Evolutionary conservation across 1,140 invertebrate genomes (phyloP), one percentile per base, ranked within the genome.

Genomic region (Tachypleus tridentatus): DNA sequence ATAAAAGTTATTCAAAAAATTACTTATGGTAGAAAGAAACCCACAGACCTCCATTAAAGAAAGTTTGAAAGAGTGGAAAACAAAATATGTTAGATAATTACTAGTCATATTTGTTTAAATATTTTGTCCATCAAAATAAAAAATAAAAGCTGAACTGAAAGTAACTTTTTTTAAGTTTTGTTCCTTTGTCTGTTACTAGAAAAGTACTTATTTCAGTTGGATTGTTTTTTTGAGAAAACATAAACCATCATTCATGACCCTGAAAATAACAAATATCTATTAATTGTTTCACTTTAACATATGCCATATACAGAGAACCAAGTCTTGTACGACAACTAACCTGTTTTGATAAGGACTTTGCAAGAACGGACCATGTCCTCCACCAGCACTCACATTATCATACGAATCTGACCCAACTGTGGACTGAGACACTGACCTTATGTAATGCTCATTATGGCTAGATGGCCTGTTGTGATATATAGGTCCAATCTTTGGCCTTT

Each of bases 321-420:
- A 29, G 0, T 29, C 29, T 29, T 29, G 29, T 29, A 29, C 2
- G 29, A 29, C 29, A 29, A 54, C 53, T 60, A 48, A 68, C 67
- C 58, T 62, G 50, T 67, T 67, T 49, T 56, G 60, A n/a, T 67
- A 67, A 48, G 60, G 60, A 6, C 49, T 51, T 48, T 51, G 50
- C 9, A 61, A 61, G 8, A n/a, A 11, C 10, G 53, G 7, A 54
- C 53, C 7, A 54, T 54, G 7, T n/a, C 7, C 53, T 7, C n/a
- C n/a, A n/a, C n/a, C 53, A 3, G n/a, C 3, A n/a, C 53, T 54
- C 7, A 54, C n/a, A 54, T 54, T 54, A n/a, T 54, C 53, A n/a
- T 54, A 54, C n/a, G 53, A 54, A n/a, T 54, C 7, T 8, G 53
- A 8, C 53, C 53, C n/a, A 54, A 7, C n/a, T 7, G 53, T 54